Evolutionary conservation across 2,888 invertebrate genomes (phyloP).

Genomic region (Arctia plantaginis): DNA sequence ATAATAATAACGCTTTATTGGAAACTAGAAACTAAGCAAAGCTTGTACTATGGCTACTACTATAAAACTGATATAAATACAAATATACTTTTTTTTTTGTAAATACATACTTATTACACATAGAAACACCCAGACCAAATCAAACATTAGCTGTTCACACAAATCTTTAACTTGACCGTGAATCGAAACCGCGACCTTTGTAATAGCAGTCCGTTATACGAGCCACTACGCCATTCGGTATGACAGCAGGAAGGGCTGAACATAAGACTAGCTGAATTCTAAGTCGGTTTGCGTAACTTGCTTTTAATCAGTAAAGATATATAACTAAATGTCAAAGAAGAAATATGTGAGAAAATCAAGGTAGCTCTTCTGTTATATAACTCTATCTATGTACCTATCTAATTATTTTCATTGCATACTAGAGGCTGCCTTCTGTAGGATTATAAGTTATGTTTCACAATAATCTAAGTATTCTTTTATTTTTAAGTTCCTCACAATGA

Average conservation of each 20-base stretch:
- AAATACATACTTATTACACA: too few species aligned
- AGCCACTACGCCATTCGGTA: too few species aligned
- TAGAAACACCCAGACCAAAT: too few species aligned
- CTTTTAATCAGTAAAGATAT: slow-evolving; percentile 39
- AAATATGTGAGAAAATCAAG: background rate
- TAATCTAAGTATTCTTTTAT: background rate
- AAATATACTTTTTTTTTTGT: too few species aligned
- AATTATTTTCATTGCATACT: background rate
- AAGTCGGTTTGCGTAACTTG: slow-evolving; percentile 52
- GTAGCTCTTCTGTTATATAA: background rate
- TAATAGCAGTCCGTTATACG: too few species aligned
- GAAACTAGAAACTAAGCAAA: too few species aligned
- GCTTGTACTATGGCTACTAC: too few species aligned
- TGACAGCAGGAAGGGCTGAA: slow-evolving; percentile 48
- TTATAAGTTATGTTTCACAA: background rate
- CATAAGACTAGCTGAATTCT: slow-evolving; percentile 67
- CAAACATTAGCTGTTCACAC: too few species aligned
- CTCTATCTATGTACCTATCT: background rate
- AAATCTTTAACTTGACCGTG: too few species aligned
- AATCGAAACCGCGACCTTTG: too few species aligned
- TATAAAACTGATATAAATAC: too few species aligned
- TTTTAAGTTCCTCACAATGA: background rate
- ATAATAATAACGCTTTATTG: too few species aligned
- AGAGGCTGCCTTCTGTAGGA: background rate
- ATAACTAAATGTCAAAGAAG: background rate